Conservation (phyloP, 2,797 vertebrate genomes). For the Pelodytes ibericus region DNA sequence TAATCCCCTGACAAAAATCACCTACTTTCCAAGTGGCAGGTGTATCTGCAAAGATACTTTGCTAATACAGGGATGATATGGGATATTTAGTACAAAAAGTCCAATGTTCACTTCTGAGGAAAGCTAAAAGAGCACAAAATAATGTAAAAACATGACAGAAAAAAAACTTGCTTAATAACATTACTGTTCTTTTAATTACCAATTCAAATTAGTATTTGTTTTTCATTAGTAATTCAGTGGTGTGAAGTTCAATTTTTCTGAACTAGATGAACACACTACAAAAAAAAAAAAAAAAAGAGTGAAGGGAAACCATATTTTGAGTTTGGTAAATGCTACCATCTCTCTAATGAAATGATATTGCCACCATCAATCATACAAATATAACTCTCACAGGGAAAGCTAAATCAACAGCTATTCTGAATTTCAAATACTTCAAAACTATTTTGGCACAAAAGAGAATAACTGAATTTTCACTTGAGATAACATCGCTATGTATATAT, state of each 20-base stretch:
- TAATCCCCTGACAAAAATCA: too few relatives aligned
- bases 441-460: background rate
- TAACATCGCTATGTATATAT: constrained; percentile 2
- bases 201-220: background rate
- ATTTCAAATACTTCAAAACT: background rate
- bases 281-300: background rate
- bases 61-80: too few relatives aligned
- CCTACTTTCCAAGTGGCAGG: too few relatives aligned
- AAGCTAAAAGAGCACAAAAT: too few relatives aligned
- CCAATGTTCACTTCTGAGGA: too few relatives aligned
- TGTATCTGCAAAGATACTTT: too few relatives aligned
- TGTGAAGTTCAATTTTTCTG: background rate
- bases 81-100: too few relatives aligned
- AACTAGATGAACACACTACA: background rate
- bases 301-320: background rate
- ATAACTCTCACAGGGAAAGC: background rate
- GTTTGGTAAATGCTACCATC: background rate
- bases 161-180: background rate
- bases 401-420: background rate
- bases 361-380: background rate
- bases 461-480: background rate
- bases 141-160: background rate
- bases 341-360: background rate
- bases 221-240: background rate
- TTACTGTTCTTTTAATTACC: constrained; percentile 3